phyloP scores from a whole-genome alignment of 2,888 invertebrate genomes.

The Drosophila sordidula region DNA sequence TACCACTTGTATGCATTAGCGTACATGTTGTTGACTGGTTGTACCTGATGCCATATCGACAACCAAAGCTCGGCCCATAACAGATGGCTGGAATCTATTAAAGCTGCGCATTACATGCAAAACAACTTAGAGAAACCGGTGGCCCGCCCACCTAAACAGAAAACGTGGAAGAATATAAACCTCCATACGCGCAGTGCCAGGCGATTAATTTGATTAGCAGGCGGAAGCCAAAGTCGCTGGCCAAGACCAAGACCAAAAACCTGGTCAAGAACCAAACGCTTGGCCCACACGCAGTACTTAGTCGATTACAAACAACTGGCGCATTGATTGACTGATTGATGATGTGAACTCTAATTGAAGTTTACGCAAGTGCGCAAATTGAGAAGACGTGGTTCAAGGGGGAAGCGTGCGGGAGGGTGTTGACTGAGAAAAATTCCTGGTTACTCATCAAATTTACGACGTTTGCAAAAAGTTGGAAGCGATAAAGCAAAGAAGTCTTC shows the following conservation, averaged over 20 bases:
- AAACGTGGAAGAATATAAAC: constrained; percentile 16
- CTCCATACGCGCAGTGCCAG: constrained; percentile 28
- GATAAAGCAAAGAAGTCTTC: constrained; percentile 25
- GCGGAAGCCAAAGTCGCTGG: constrained; percentile 54
- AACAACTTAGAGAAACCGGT: constrained; percentile 67
- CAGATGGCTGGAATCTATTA: constrained; percentile 42
- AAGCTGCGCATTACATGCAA: constrained; percentile 67
- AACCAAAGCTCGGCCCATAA: constrained; percentile 37
- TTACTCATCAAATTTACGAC: constrained; percentile 10
- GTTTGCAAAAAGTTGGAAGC: background rate
- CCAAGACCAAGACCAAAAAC: constrained; percentile 22
- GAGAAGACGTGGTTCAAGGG: background rate
- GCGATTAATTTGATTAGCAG: constrained; percentile 71
- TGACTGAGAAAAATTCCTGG: background rate
- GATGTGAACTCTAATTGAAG: constrained; percentile 40
- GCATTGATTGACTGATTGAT: constrained; percentile 40
- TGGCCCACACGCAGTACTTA: constrained; percentile 48
- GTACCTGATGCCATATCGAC: constrained; percentile 26
- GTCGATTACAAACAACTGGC: constrained; percentile 21
- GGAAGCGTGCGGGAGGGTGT: too few species aligned
- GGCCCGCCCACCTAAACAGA: constrained; percentile 42
- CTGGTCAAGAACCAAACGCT: constrained; percentile 8
- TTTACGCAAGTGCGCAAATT: constrained; percentile 3
- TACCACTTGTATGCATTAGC: constrained; percentile 23
- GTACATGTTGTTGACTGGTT: constrained; percentile 36